Percentiles rank a stretch among this genome's conserved stretches.
Evolutionary conservation across 2,113 vertebrate genomes (phyloP).

Genomic region (Axis porcinus): DNA sequence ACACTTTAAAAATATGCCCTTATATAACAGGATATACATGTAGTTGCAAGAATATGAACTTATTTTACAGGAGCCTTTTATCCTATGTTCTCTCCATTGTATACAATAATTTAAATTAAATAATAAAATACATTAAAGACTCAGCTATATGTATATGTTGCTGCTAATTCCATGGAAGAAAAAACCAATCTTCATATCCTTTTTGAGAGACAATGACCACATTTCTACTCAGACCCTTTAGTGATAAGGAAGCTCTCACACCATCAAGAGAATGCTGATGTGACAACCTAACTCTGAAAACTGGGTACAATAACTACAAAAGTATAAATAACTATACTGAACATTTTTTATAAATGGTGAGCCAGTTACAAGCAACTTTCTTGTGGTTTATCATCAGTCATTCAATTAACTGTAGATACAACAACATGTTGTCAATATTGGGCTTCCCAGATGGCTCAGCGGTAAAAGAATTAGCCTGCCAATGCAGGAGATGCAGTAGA

Average conservation of each 20-base stretch:
- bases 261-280: not conserved
- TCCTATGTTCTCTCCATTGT: not conserved
- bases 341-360: not conserved
- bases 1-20: not conserved
- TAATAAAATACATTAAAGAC: not conserved
- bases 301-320: not conserved
- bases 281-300: not conserved
- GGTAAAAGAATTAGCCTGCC: not conserved
- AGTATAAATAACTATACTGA: not conserved
- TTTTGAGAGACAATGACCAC: not conserved
- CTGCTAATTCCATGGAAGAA: not conserved
- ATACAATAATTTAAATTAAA: not conserved
- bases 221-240: not conserved
- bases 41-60: not conserved
- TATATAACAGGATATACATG: not conserved
- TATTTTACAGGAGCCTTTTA: not conserved
- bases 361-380: not conserved
- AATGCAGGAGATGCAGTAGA: not conserved
- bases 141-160: not conserved
- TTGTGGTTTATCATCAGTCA: not conserved
- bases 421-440: not conserved
- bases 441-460: not conserved
- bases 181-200: not conserved
- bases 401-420: not conserved
- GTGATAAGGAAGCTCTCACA: not conserved